Conservation (phyloP, 1,140 invertebrate species). For the Papilio glaucus region DNA sequence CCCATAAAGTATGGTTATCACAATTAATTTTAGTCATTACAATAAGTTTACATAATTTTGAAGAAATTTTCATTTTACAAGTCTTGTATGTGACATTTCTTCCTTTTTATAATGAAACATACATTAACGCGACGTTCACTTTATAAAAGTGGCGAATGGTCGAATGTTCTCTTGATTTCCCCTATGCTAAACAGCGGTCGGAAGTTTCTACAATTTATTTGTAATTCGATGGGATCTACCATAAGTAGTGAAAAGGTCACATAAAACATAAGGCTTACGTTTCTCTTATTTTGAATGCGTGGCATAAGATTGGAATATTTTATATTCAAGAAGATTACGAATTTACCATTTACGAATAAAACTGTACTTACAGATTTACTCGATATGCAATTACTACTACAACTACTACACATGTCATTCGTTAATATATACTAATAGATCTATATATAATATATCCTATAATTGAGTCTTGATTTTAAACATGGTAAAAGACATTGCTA, state of each 20-base stretch:
- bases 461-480: too few species aligned
- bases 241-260: constrained; percentile 20
- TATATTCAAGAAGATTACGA: constrained; percentile 6
- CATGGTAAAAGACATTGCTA: too few species aligned
- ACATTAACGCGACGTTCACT: background rate
- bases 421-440: too few species aligned
- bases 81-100: background rate
- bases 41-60: background rate
- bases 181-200: background rate
- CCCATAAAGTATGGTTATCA: too few species aligned
- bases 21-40: too few species aligned
- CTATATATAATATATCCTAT: too few species aligned
- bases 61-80: background rate
- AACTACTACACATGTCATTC: background rate
- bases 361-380: background rate
- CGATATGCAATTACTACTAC: too few species aligned
- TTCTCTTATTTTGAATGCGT: background rate
- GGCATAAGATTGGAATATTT: constrained; percentile 3
- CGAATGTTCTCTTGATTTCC: background rate
- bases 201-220: constrained; percentile 1
- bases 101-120: background rate
- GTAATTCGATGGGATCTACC: constrained; percentile 5
- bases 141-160: constrained; percentile 1
- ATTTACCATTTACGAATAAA: background rate
- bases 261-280: constrained; percentile 20